Base-by-base conservation (phyloP, 2,113 vertebrate species). In the Scatophagus argus region DNA sequence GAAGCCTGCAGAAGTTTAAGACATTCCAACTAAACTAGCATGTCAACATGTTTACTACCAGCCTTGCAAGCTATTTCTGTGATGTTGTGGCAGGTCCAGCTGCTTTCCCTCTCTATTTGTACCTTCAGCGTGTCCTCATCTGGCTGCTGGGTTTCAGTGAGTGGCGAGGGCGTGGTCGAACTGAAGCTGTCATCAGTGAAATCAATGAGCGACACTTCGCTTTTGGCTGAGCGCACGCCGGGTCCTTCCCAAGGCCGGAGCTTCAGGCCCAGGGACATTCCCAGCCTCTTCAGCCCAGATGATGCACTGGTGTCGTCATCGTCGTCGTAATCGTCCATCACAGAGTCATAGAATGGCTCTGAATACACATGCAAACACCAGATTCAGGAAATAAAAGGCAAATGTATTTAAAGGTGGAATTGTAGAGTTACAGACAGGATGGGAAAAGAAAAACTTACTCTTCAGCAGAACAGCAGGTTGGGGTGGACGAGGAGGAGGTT, bases 401-500 rank as follows among this genome's bases (percentile, higher is more conserved):
- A 29, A n/a, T n/a, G 11, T 23, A 1, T 39, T 95, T 85, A 4
- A 87, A 8, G n/a, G 8, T 43, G 27, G 43, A 6, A 59, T 70
- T 46, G 21, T 46, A 43, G 38, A 58, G 0, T 10, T 27, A 19
- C 14, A 43, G 29, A 21, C n/a, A 54, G 44, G 66, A 63, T 21
- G 77, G 55, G 60, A 85, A 72, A 39, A 7, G 38, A 4, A n/a
- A 17, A 61, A 96, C 97, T 96, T 95, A 99, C 98, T 98, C 93
- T 97, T 97, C 70, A 97, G 90, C 80, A 97, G 93, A 85, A 97
- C 81, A 0, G 95, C 94, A 3, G 98, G 98, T 88, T 98, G 97
- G 76, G 97, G 98, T 0, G 98, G 98, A 82, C 98, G 97, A 39
- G 97, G 98, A 25, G 98, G 98, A 36, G 96, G 97, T 85, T 96